Evolutionary conservation across 1,140 invertebrate species (phyloP), one percentile per base, ranked within the genome.

Genomic region (Pachyrhynchus sulphureomaculatus): DNA sequence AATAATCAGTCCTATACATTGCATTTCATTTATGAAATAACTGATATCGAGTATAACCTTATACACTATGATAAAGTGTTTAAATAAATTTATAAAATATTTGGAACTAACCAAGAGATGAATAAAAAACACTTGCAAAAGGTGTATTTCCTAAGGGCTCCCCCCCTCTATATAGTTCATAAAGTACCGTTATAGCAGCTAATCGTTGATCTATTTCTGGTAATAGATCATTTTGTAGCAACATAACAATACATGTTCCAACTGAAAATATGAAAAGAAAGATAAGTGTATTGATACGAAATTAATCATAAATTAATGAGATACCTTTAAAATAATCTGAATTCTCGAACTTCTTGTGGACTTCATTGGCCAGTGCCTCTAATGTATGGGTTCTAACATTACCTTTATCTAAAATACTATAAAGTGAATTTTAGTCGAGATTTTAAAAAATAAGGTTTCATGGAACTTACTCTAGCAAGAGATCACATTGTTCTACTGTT

Each of bases 271-370:
- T 62, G 26, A 67, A 65, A 24, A 18, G n/a, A 41, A 59, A 49
- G 48, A 18, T n/a, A n/a, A 1, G 23, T 34, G 52, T 18, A 20
- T 55, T 49, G 13, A 39, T 66, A 10, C n/a, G 36, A 42, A 65
- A 41, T 58, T 59, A 51, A 56, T 18, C 1, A 1, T 0, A 29
- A 62, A 18, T 21, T 74, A 75, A 56, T 2, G 76, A 12, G 2
- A 12, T 71, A 85, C 83, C 82, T 79, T 90, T 90, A 70, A 91
- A 93, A 72, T 86, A 84, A 68, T 92, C 88, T 45, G 85, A 81
- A 75, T 87, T 87, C 0, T 84, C 80, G 71, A 92, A 92, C 60
- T 82, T 83, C 72, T 90, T 90, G 71, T 90, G 87, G 36, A 93
- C 78, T 70, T 88, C 85, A 61, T 79, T 79, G 2, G 82, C 82